These are phyloP conservation scores for Phaethornis superciliosus DNA, from an alignment of 2,113 vertebrate species.

Conservation along the genomic window DNA sequence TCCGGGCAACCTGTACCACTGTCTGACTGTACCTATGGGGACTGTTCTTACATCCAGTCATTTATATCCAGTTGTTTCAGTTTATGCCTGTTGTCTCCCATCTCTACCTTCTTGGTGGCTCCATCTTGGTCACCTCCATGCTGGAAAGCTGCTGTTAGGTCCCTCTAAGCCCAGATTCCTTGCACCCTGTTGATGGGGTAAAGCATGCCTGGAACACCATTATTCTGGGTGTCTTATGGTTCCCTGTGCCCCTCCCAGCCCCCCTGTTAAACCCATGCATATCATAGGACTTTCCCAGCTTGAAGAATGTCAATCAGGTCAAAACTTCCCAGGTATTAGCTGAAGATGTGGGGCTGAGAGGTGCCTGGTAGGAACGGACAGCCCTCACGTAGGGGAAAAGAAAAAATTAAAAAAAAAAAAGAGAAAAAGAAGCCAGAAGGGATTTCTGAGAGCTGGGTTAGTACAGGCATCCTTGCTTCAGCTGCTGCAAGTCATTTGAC, in stretches of 20 bases:
- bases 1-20: rapidly evolving
- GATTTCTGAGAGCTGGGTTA: not conserved
- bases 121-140: not conserved
- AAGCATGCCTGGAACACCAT: not conserved
- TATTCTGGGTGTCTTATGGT: not conserved
- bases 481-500: not conserved
- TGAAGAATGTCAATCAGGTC: not conserved
- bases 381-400: not conserved
- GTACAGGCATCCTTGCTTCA: not conserved
- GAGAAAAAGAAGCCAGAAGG: not conserved
- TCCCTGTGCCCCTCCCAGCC: not conserved
- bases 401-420: too few relatives aligned
- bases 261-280: not conserved
- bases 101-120: not conserved
- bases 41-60: not conserved
- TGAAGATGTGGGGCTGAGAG: not conserved
- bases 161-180: not conserved
- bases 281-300: not conserved
- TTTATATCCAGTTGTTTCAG: not conserved
- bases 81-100: not conserved
- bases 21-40: not conserved
- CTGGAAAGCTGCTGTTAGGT: not conserved
- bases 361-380: rapidly evolving
- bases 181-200: not conserved
- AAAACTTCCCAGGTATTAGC: not conserved